phyloP scores from a whole-genome alignment of 2,113 vertebrate species.

The Pelobates fuscus region DNA sequence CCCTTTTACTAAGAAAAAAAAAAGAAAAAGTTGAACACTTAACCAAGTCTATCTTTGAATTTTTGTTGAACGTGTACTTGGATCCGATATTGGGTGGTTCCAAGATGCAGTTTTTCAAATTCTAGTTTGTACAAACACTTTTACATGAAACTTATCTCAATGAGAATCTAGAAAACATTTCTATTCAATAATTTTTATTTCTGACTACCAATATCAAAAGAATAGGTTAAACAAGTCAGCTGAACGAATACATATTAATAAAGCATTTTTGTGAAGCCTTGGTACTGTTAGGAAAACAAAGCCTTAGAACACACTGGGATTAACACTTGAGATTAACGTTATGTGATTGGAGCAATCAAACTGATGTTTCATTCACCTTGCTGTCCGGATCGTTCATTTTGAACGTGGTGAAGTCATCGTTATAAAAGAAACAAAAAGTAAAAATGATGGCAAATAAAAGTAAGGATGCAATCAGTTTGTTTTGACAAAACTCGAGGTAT shows the following conservation, averaged over 20 bases:
- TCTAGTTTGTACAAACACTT: too few species aligned
- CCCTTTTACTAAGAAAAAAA: too few species aligned
- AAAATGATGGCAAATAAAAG: constrained; percentile 19
- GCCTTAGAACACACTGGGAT: constrained; percentile 2
- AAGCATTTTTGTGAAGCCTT: neutral
- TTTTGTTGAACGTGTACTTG: too few species aligned
- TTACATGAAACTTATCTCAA: too few species aligned
- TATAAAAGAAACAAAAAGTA: constrained; percentile 5
- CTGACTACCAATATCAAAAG: too few species aligned
- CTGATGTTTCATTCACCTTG: neutral
- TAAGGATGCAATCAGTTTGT: neutral
- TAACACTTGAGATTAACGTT: constrained; percentile 28
- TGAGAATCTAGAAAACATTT: too few species aligned
- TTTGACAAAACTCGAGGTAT: too few species aligned
- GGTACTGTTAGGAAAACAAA: constrained; percentile 1
- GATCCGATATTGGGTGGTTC: too few species aligned
- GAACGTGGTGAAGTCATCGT: neutral
- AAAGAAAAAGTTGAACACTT: too few species aligned
- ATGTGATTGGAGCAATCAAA: constrained; percentile 1
- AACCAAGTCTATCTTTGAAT: too few species aligned
- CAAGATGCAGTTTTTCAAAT: too few species aligned
- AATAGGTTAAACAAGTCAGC: neutral
- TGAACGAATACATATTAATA: neutral
- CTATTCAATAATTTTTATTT: too few species aligned
- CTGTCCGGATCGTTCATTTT: constrained; percentile 16